Evolutionary conservation across 2,113 vertebrate species (phyloP), one percentile per base, ranked within the genome.

Genomic region (Mus pahari): DNA sequence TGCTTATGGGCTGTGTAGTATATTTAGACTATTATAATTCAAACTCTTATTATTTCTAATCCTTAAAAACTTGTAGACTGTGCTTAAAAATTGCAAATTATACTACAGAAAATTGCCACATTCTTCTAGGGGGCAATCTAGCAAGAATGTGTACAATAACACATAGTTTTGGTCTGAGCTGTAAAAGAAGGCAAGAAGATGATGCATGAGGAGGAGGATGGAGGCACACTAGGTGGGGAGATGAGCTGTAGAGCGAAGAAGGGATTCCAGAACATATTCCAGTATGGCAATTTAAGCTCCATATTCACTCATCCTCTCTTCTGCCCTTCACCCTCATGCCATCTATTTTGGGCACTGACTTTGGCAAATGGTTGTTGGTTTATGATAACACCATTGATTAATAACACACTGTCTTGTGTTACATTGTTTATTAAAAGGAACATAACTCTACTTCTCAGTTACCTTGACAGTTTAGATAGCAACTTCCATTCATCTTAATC

Each of bases 291-390:
- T 74, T 48, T 74, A 26, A 17, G 22, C 28, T 89, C 89, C 0
- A 88, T 33, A 13, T 64, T 10, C 48, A 68, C 0, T 24, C 58
- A 87, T 93, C 0, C 93, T 86, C 94, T 97, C 95, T 98, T 62
- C 53, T 68, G 10, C 86, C 73, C 70, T 53, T 95, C 50, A 79
- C 1, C 58, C 17, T 91, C 1, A 58, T 97, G 64, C 64, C 86
- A 50, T 94, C 91, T 97, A 88, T 26, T 96, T 66, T 96, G 53
- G 53, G 48, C n/a, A n/a, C 55, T 97, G 12, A 4, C 31, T 66
- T 66, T 31, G 90, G 86, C 64, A 94, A 82, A 39, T 33, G 33
- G 20, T 5, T 77, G 20, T 64, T 73, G 7, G 45, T 86, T 97
- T 95, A 62, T 7, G 55, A 78, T 64, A 84, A 84, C 13, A 50